phyloP scores from a whole-genome alignment of 2,888 invertebrate species.

The Cordylochernes scorpioides region DNA sequence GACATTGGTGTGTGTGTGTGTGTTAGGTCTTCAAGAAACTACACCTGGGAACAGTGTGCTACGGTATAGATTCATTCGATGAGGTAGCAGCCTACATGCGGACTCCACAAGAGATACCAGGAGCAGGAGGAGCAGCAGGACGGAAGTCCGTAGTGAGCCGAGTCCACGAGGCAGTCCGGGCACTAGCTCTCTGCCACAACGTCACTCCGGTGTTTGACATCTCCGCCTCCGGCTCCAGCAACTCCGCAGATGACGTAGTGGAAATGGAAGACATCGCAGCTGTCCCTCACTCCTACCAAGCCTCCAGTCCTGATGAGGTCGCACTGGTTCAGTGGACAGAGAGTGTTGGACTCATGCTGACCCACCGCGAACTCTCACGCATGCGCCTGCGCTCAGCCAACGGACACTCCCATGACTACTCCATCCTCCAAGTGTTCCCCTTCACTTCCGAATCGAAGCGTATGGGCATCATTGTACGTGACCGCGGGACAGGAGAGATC shows the following conservation, averaged over 20 bases:
- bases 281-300: conserved; percentile 31
- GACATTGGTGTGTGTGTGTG: too few species aligned
- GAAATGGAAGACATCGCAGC: conserved; percentile 4
- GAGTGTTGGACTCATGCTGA: conserved; percentile 34
- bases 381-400: conserved; percentile 28
- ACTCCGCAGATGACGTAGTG: not conserved
- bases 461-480: conserved; percentile 51
- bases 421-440: conserved; percentile 39
- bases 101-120: too few species aligned
- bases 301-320: conserved; percentile 47
- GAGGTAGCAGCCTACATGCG: too few species aligned
- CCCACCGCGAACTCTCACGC: conserved; percentile 29
- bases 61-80: conserved; percentile 56
- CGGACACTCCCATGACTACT: conserved; percentile 29
- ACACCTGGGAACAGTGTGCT: conserved; percentile 75
- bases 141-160: conserved; percentile 43
- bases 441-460: conserved; percentile 46
- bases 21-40: conserved; percentile 59
- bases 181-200: conserved; percentile 89
- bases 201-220: conserved; percentile 82
- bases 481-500: conserved; percentile 47
- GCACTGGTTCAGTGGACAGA: conserved; percentile 46
- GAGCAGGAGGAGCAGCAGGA: too few species aligned
- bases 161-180: conserved; percentile 67
- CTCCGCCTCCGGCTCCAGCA: not conserved